Percentiles rank a stretch among this genome's conserved stretches.
Evolutionary conservation across 2,888 invertebrate species (phyloP).

Genomic region (Dugesia japonica): DNA sequence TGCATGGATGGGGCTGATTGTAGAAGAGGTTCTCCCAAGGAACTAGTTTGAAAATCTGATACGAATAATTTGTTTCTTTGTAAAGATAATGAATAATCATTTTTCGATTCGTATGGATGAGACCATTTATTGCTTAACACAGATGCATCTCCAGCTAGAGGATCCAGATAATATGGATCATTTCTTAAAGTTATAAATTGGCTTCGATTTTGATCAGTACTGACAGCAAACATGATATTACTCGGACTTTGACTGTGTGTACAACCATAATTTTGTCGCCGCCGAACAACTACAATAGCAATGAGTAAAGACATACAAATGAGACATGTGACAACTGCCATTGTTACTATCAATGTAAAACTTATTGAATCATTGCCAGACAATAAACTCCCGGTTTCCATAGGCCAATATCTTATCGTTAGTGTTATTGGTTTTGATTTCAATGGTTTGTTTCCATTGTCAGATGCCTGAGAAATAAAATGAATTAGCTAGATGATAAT

Average conservation of each 20-base stretch:
- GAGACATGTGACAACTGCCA: slow-evolving; percentile 24
- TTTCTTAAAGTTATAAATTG: neutral
- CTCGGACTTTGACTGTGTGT: neutral
- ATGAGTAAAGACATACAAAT: slow-evolving; percentile 26
- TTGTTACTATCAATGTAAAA: slow-evolving; percentile 28
- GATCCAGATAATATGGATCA: slow-evolving; percentile 3
- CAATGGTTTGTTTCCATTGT: neutral
- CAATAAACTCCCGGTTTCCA: neutral
- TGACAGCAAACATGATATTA: neutral
- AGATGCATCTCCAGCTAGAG: neutral
- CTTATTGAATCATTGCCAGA: slow-evolving; percentile 8
- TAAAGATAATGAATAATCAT: slow-evolving; percentile 5
- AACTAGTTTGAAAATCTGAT: slow-evolving; percentile 7
- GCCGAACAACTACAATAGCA: slow-evolving; percentile 28
- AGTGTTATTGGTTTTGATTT: neutral
- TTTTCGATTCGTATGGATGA: neutral
- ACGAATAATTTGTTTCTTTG: neutral
- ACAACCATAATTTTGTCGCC: neutral
- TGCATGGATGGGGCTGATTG: neutral
- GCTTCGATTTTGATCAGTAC: neutral
- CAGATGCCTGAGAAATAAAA: neutral
- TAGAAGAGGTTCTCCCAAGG: neutral
- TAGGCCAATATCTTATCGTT: neutral
- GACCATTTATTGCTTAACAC: slow-evolving; percentile 8
- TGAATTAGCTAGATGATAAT: neutral